Evolutionary conservation across 2,888 invertebrate genomes (phyloP), one percentile per base, ranked within the genome.

Genomic region (Epinotia demarniana): DNA sequence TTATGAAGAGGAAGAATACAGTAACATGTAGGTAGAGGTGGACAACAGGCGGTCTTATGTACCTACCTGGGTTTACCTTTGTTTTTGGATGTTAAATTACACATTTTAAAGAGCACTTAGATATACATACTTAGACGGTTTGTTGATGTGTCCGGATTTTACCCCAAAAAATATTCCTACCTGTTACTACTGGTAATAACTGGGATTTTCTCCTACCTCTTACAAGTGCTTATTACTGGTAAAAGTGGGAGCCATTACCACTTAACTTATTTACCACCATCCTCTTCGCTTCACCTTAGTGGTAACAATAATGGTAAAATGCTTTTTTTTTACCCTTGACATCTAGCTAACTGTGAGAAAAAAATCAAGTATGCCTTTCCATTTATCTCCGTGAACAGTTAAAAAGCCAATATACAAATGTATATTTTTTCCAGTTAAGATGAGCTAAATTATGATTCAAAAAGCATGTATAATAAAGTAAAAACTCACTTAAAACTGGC

Each of bases 401-500:
- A 64, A 57, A 63, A 46, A 58, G 55, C 57, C 63, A 62, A 53
- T 53, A 72, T 27, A 72, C 55, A 72, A 72, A 46, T 55, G 63
- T 46, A 18, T 57, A 58, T 63, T 58, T 58, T 63, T 74, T 64
- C 19, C n/a, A 53, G 63, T 63, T 58, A 74, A 60, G 70, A 64
- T 66, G 23, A 60, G 39, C 58, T 71, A 66, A 66, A 53, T 71
- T 75, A 75, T 63, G 69, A 39, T 49, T 23, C 19, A 74, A 46
- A 73, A 70, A n/a, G 53, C 63, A 55, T 49, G 58, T 74, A 70
- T 71, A 67, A 66, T 79, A 84, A 85, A 85, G 81, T 82, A 83
- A 81, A 83, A 80, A 81, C 82, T 83, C 85, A 85, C 84, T 84
- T 83, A 78, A 82, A 82, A 85, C 85, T 83, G 86, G 83, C 82